Conservation (phyloP, 1,140 invertebrate species). For the Pararge aegeria region DNA sequence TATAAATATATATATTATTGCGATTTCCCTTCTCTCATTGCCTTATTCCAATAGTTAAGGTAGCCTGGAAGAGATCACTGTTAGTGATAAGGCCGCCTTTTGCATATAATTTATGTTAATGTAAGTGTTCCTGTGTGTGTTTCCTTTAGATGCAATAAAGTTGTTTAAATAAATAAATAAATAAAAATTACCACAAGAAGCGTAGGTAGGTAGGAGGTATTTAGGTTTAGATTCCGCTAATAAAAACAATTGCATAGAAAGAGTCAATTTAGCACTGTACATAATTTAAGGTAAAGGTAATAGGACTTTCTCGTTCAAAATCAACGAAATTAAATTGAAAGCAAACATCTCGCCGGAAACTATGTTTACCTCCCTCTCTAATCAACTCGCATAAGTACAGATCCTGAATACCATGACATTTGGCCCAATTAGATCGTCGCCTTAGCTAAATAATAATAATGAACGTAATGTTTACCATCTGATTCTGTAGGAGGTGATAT, state of each 20-base stretch:
- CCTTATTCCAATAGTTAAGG: no score
- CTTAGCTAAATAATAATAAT: slow-evolving; percentile 8
- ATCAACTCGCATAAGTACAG: slow-evolving; percentile 35
- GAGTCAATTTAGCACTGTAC: background rate
- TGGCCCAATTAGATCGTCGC: slow-evolving; percentile 2
- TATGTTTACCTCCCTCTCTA: slow-evolving; percentile 39
- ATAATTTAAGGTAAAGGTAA: slow-evolving; percentile 5
- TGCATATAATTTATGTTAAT: no score
- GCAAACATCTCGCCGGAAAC: slow-evolving; percentile 33
- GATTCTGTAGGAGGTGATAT: background rate
- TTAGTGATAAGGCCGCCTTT: no score
- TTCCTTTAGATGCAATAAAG: no score
- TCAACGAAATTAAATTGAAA: slow-evolving; percentile 40
- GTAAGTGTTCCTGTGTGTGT: no score
- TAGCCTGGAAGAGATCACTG: no score
- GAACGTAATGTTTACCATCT: background rate
- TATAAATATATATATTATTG: no score
- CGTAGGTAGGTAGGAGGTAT: no score
- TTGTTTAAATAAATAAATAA: no score
- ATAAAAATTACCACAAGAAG: no score
- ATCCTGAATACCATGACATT: background rate
- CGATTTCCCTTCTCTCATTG: no score
- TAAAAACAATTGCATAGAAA: background rate
- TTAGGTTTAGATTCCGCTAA: no score
- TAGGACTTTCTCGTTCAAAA: slow-evolving; percentile 10